Conservation (phyloP, 2,888 invertebrate genomes). For the Ormyrus rosae region DNA sequence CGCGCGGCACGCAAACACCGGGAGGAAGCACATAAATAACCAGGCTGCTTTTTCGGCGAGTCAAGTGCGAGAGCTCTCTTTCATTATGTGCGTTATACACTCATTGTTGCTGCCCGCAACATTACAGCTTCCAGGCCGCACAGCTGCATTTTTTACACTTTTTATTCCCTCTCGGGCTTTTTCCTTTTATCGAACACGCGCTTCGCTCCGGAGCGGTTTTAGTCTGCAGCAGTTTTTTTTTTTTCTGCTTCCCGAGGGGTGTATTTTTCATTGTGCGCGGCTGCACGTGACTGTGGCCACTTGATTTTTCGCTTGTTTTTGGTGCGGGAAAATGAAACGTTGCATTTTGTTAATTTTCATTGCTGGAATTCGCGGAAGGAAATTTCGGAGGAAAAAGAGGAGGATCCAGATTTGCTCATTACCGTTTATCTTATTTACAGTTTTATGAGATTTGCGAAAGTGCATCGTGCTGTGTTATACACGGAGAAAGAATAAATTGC, state of each 20-base stretch:
- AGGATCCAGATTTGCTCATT: no score
- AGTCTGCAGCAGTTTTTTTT: slow-evolving; percentile 17
- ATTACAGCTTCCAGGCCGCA: slow-evolving; percentile 24
- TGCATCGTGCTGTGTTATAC: no score
- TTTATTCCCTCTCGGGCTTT: background rate
- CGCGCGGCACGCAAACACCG: slow-evolving; percentile 17
- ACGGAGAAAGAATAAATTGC: no score
- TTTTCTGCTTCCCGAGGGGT: background rate
- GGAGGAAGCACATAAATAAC: slow-evolving; percentile 41
- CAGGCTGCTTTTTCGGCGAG: slow-evolving; percentile 27
- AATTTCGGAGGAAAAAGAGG: no score
- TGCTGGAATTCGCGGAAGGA: no score
- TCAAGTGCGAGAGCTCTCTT: slow-evolving; percentile 18
- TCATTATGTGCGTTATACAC: background rate
- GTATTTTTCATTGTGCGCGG: slow-evolving; percentile 19
- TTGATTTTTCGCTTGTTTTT: slow-evolving; percentile 21
- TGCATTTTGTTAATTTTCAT: background rate
- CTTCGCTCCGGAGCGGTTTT: background rate
- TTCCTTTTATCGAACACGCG: slow-evolving; percentile 17
- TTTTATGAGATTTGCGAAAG: no score
- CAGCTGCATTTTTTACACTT: background rate
- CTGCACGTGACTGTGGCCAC: slow-evolving; percentile 20
- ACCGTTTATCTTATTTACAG: no score
- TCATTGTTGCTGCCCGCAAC: slow-evolving; percentile 30
- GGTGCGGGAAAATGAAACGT: slow-evolving; percentile 10